Percentiles rank a stretch among this genome's conserved stretches.
These are phyloP conservation scores for Papilio gigon DNA, from an alignment of 2,888 invertebrate genomes.

Conservation along the genomic window DNA sequence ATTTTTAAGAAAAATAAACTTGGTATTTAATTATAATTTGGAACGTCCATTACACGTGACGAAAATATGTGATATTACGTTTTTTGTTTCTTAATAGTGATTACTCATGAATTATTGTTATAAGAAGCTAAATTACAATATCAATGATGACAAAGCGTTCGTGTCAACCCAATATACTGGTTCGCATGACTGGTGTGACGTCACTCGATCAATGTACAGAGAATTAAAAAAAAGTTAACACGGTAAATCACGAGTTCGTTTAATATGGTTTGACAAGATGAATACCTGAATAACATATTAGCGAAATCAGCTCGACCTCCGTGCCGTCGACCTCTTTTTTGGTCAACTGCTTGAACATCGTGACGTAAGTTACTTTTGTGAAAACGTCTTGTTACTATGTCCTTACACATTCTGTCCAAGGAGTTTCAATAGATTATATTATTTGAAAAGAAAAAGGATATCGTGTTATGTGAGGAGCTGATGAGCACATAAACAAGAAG, in stretches of 20 bases:
- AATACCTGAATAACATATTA: constrained; percentile 28
- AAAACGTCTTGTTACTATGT: constrained; percentile 11
- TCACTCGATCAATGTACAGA: background rate
- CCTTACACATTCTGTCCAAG: too few species aligned
- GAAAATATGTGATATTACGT: too few species aligned
- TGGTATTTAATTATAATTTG: too few species aligned
- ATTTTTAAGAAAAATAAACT: too few species aligned
- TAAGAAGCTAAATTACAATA: background rate
- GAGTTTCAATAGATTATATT: too few species aligned
- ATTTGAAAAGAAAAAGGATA: too few species aligned
- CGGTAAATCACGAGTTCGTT: background rate
- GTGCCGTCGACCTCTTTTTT: constrained; percentile 25
- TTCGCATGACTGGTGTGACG: background rate
- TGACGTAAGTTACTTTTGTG: constrained; percentile 2
- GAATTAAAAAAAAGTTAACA: background rate
- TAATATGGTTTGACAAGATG: constrained; percentile 5
- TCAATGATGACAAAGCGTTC: background rate
- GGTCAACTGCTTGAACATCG: constrained; percentile 3
- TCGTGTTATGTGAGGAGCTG: too few species aligned
- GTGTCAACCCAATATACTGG: background rate
- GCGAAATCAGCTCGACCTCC: constrained; percentile 19
- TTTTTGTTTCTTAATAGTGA: too few species aligned
- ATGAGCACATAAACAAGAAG: too few species aligned
- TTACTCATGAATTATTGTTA: background rate
- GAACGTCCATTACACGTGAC: too few species aligned